These are phyloP conservation scores for Pristionchus arcanus DNA, from an alignment of 2,888 invertebrate species.

Conservation along the genomic window DNA sequence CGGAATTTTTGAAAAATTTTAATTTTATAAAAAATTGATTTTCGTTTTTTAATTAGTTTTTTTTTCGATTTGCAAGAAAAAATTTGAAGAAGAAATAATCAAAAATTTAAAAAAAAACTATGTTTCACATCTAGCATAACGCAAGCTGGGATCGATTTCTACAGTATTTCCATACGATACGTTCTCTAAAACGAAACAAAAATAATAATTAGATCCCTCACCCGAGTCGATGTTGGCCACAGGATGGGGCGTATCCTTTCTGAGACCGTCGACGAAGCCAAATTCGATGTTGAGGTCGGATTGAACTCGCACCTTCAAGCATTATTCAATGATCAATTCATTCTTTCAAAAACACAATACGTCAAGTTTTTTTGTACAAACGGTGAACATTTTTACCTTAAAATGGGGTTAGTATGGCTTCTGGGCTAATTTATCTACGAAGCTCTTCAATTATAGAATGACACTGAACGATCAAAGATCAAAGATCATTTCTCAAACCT, in stretches of 20 bases:
- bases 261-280: conserved; percentile 49
- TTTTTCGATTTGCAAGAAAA: neutral
- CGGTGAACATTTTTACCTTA: too few relatives aligned
- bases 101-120: too few relatives aligned
- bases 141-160: neutral
- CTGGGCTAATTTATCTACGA: too few relatives aligned
- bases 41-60: neutral
- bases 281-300: conserved; percentile 51
- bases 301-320: conserved; percentile 33
- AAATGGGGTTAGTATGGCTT: too few relatives aligned
- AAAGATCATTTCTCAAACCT: neutral
- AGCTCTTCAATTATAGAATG: too few relatives aligned
- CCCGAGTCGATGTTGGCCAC: conserved; percentile 46
- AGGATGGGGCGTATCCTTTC: conserved; percentile 24
- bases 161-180: too few relatives aligned
- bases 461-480: neutral
- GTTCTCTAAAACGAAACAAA: neutral
- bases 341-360: too few relatives aligned
- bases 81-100: neutral
- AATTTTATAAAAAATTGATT: too few relatives aligned
- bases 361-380: too few relatives aligned
- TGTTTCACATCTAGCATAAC: neutral
- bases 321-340: neutral
- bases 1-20: too few relatives aligned
- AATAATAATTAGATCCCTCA: neutral